Percentiles rank a stretch among this genome's conserved stretches.
phyloP scores from a whole-genome alignment of 2,888 invertebrate genomes.

The Antheraea assamensis region DNA sequence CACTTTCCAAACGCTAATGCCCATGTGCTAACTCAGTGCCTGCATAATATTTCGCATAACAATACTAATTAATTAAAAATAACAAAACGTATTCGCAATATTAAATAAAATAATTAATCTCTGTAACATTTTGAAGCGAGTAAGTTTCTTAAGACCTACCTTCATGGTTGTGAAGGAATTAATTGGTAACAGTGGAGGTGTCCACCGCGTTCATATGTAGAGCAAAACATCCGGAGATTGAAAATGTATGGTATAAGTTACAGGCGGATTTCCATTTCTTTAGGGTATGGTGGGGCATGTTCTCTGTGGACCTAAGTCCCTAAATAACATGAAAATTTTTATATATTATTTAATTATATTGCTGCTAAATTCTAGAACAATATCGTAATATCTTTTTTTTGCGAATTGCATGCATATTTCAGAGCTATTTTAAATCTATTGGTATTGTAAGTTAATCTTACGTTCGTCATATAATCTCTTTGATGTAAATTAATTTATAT shows the following conservation, averaged over 20 bases:
- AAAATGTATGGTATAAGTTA: slow-evolving; percentile 18
- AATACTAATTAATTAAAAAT: slow-evolving; percentile 3
- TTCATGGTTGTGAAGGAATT: slow-evolving; percentile 42
- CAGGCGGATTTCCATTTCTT: not conserved
- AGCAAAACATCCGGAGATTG: slow-evolving; percentile 50
- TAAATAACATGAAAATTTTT: too few relatives aligned
- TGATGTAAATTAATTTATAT: too few relatives aligned
- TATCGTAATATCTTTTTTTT: too few relatives aligned
- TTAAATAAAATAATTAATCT: slow-evolving; percentile 9
- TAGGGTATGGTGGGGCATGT: too few relatives aligned
- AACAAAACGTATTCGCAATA: slow-evolving; percentile 12
- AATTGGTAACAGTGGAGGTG: slow-evolving; percentile 43
- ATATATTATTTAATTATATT: too few relatives aligned
- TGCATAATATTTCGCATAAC: slow-evolving; percentile 1
- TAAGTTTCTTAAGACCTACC: slow-evolving; percentile 46
- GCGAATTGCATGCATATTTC: too few relatives aligned
- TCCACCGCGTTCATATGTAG: slow-evolving; percentile 61
- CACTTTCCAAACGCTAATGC: not conserved
- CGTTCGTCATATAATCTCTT: too few relatives aligned
- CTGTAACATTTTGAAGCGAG: slow-evolving; percentile 26
- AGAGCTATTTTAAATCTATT: too few relatives aligned
- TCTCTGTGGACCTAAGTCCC: too few relatives aligned
- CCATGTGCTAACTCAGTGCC: not conserved
- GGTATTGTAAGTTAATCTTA: too few relatives aligned
- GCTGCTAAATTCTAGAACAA: too few relatives aligned